Evolutionary conservation across 2,113 vertebrate species (phyloP).

Genomic region (Triplophysa dalaica): DNA sequence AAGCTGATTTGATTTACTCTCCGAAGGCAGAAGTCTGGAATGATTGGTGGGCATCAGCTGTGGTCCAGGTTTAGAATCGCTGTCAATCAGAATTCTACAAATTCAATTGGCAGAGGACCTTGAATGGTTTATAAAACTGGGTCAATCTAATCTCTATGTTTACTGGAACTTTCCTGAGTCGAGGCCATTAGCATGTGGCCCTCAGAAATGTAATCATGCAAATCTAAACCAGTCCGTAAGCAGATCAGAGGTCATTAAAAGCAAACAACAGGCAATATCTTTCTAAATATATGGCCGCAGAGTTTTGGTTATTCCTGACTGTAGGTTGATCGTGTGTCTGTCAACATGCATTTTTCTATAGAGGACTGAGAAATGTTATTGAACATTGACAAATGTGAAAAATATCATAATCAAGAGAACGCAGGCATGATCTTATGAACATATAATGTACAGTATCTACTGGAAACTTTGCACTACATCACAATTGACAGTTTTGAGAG

Average conservation of each 20-base stretch:
- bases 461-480: no score
- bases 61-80: background rate
- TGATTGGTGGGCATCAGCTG: slow-evolving; percentile 19
- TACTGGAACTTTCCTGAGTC: slow-evolving; percentile 5
- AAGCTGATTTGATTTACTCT: background rate
- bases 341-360: background rate
- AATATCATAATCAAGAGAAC: background rate
- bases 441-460: no score
- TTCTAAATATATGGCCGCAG: background rate
- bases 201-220: slow-evolving; percentile 30
- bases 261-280: slow-evolving; percentile 15
- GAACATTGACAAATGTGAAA: no score
- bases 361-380: background rate
- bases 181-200: slow-evolving; percentile 15
- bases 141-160: slow-evolving; percentile 29
- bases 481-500: background rate
- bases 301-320: background rate
- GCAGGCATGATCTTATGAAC: no score
- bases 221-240: slow-evolving; percentile 1
- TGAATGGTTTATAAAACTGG: slow-evolving; percentile 29
- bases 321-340: background rate
- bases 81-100: background rate
- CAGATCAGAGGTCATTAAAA: slow-evolving; percentile 10
- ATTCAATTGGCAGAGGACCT: slow-evolving; percentile 23
- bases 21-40: slow-evolving; percentile 5